Percentiles rank a stretch among this genome's conserved stretches.
Evolutionary conservation across 2,797 vertebrate species (phyloP).

Genomic region (Micropoecilia bifurca): DNA sequence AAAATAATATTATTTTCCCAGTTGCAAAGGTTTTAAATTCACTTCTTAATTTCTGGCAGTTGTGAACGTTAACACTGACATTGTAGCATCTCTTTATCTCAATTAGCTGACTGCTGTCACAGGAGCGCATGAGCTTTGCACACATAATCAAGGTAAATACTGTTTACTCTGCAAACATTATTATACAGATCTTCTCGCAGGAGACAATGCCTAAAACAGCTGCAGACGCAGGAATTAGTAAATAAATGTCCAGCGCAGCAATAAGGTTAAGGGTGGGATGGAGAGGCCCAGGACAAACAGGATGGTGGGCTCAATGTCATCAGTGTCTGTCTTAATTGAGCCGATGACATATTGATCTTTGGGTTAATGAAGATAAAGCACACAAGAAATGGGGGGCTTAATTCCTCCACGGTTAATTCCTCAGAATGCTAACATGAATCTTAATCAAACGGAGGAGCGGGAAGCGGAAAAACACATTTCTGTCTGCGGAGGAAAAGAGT

Average conservation of each 20-base stretch:
- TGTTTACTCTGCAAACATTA: conserved; percentile 69
- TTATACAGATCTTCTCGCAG: conserved; percentile 56
- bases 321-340: conserved; percentile 74
- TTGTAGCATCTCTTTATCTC: conserved; percentile 47
- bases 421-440: conserved; percentile 53
- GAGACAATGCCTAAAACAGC: conserved; percentile 26
- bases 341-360: conserved; percentile 77
- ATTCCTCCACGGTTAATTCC: conserved; percentile 57
- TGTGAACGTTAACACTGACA: conserved; percentile 11
- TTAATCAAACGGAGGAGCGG: conserved; percentile 40
- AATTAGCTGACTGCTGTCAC: conserved; percentile 48
- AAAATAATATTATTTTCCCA: conserved; percentile 15
- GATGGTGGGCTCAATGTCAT: conserved; percentile 70
- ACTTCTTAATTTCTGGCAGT: conserved; percentile 13
- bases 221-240: conserved; percentile 10
- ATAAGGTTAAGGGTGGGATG: conserved; percentile 55
- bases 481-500: conserved; percentile 9
- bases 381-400: conserved; percentile 56
- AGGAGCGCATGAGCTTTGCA: conserved; percentile 34
- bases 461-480: conserved; percentile 37
- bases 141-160: conserved; percentile 50
- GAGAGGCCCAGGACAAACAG: conserved; percentile 74
- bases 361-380: conserved; percentile 81
- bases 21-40: conserved; percentile 5
- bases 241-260: conserved; percentile 18